Base-by-base conservation (phyloP, 2,888 invertebrate genomes). In the Drosophila yooni region DNA sequence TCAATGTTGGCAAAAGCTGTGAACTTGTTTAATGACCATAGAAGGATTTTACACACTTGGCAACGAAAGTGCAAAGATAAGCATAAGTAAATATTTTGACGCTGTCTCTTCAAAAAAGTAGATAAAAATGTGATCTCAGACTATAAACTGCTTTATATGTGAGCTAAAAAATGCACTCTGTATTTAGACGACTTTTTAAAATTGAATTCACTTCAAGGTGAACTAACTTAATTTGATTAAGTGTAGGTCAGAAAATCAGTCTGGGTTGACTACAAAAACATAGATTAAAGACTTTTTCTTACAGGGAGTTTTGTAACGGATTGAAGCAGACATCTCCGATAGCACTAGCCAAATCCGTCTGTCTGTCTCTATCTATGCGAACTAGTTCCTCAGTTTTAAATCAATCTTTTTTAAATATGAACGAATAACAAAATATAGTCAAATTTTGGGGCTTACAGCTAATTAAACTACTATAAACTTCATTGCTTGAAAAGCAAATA, bases 31-130 rank as follows among this genome's bases (percentile, higher is more conserved):
- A 56, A 76, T 43, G 57, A 27, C 60, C 50, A 1, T 7, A 31
- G 25, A 53, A 43, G 36, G 38, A 10, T 1, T 13, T 11, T 15
- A 21, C 5, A 4, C 34, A 31, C 31, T 46, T 38, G 11, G 11
- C 43, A 40, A 51, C n/a, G 50, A 46, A 46, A 31, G 40, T 34
- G 21, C 31, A 11, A 29, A 29, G 56, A 73, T 61, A 50, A 63
- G 31, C 34, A n/a, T 25, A 38, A 27, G 34, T 36, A 75, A 78
- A 78, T 79, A 67, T 78, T 79, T 75, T 79, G 54, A 51, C 6
- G 46, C 21, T 15, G 33, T 27, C 38, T 33, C 2, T 25, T n/a
- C 8, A 25, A 46, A 15, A 25, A 33, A 8, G 15, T 15, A 21
- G 46, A 53, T 53, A 53, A 18, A 10, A 53, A 10, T 27, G 8